These are phyloP conservation scores for Orchestia grillus DNA, from an alignment of 1,140 invertebrate genomes.

Conservation along the genomic window DNA sequence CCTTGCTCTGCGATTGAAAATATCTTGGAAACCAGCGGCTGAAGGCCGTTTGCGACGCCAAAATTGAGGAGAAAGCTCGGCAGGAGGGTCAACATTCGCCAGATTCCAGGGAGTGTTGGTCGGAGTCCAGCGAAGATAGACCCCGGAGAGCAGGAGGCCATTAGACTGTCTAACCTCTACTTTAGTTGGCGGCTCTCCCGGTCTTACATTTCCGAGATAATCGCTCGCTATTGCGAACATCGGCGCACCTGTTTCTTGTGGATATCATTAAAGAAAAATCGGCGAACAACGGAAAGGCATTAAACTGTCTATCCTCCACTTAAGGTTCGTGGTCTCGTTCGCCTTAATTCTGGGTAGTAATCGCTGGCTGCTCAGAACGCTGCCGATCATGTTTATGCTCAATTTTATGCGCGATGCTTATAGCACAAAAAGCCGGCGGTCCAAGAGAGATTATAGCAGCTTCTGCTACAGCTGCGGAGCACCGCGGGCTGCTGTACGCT, in stretches of 20 bases:
- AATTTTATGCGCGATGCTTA: background rate
- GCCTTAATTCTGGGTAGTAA: background rate
- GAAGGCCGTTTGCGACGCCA: background rate
- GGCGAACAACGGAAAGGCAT: background rate
- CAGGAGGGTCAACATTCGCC: conserved; percentile 36
- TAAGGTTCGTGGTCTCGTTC: background rate
- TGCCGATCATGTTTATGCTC: background rate
- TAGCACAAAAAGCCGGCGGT: background rate
- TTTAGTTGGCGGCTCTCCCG: background rate
- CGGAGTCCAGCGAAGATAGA: conserved; percentile 34
- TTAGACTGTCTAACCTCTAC: conserved; percentile 49
- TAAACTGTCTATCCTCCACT: background rate
- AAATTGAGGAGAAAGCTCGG: conserved; percentile 41
- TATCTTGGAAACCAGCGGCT: background rate
- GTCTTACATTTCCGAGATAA: background rate
- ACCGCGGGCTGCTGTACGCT: background rate
- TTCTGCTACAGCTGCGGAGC: background rate
- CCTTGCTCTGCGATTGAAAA: background rate
- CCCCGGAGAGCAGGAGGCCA: conserved; percentile 18
- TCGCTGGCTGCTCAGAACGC: background rate
- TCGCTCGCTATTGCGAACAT: background rate
- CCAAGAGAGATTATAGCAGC: too few species aligned
- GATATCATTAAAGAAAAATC: background rate
- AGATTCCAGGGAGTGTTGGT: conserved; percentile 51
- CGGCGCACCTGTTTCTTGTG: conserved; percentile 29